Evolutionary conservation across 2,888 invertebrate genomes (phyloP), one percentile per base, ranked within the genome.

Genomic region (Drosophila aldrichi): DNA sequence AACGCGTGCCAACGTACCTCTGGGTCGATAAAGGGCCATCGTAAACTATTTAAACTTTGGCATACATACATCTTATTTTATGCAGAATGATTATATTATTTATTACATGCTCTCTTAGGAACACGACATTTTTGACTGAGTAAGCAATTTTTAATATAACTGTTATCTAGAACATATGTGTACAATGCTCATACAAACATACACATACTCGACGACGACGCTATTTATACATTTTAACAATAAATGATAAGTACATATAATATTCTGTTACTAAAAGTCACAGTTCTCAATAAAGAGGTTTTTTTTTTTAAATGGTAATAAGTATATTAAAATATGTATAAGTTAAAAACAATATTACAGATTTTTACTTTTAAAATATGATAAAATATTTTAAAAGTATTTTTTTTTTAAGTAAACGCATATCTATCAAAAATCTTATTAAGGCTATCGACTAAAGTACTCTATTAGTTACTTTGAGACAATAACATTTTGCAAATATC

Each of bases 1-100:
- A 43, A 92, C 91, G 61, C 92, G 90, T 43, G 93, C 93, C 64
- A 93, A 74, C 3, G 92, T 91, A 22, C 93, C 92, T 64, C 90
- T 90, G 20, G 93, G 93, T 68, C 91, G 89, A 82, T 91, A 91
- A 58, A 75, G 78, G 57, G 84, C 90, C 92, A 91, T 92, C 32
- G 25, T 61, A 32, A 56, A 29, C 48, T 60, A 57, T 54, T 36
- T 25, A 64, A n/a, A 20, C 43, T 40, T 40, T 68, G 25, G 20
- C 51, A 46, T 59, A 48, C 52, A 41, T 57, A 43, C 59, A 60
- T 63, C 34, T 56, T 61, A 18, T 22, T 36, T 3, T 10, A n/a
- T 54, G 22, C 32, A 32, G n/a, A 48, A 48, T 20, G n/a, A 7
- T 46, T 0, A 3, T 48, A 36, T 38, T 56, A 10, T 43, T 20